Conservation (phyloP, 2,113 vertebrate species). For the Mormyrus iriodes region DNA sequence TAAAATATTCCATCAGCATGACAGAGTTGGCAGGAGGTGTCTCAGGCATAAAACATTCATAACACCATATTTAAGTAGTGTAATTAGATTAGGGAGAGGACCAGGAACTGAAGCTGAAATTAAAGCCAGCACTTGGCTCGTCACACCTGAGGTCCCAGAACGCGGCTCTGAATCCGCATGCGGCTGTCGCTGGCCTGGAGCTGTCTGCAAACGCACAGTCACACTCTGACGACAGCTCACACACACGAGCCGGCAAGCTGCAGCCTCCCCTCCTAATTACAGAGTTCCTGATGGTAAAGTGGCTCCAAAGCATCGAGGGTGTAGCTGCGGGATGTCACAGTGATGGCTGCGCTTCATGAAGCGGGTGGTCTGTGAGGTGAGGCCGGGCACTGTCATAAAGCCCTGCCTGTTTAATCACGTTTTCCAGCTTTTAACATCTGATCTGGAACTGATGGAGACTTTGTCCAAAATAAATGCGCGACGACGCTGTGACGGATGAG, state of each 20-base stretch:
- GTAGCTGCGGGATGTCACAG: neutral
- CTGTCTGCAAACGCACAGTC: neutral
- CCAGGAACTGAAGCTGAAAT: neutral
- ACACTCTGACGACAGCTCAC: neutral
- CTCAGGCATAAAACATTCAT: conserved; percentile 24
- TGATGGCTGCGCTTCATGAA: neutral
- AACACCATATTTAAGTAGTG: neutral
- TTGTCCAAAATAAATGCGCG: neutral
- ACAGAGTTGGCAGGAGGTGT: neutral
- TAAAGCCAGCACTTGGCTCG: neutral
- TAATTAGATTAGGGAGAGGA: conserved; percentile 15
- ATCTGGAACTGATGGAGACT: neutral
- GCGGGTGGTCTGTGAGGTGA: neutral
- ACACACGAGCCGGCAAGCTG: neutral
- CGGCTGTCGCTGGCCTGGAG: neutral
- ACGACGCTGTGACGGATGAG: neutral
- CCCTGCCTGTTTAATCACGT: neutral
- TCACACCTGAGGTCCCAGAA: conserved; percentile 1
- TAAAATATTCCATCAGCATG: conserved; percentile 7
- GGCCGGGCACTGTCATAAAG: neutral
- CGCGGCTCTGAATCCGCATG: neutral
- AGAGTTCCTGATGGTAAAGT: neutral
- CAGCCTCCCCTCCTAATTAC: neutral
- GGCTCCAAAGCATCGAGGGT: neutral
- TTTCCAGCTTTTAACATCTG: neutral